Base-by-base conservation (phyloP, 2,113 vertebrate species). In the Melanerpes formicivorus region DNA sequence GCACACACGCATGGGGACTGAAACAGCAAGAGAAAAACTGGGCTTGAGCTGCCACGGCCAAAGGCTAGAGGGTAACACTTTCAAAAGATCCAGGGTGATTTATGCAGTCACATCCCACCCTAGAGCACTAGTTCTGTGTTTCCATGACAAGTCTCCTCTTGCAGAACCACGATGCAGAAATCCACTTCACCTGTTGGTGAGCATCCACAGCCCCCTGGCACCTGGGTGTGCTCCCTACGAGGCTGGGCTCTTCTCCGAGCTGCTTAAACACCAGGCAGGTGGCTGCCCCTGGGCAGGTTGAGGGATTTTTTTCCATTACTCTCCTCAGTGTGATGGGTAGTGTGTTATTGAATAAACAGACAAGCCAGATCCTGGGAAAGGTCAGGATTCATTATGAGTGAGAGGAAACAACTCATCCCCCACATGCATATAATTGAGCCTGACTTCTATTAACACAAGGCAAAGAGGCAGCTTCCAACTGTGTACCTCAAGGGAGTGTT, bases 301-400 rank as follows among this genome's bases (percentile, higher is more conserved):
- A 66, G 70, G 62, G 73, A 69, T 72, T 44, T 91, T 90, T 90
- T 93, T 95, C 89, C 73, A 18, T 90, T 93, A 84, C 48, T 82
- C 69, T 67, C 65, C 64, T 82, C n/a, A 83, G 65, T 8, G 58
- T 40, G 81, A 63, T 29, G 84, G 21, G 78, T 77, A 87, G 56
- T 2, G 3, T 65, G 75, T 72, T 88, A 94, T 86, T 94, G 75
- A 96, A 91, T 74, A 92, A 96, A 92, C 72, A 94, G 93, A 78
- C 65, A 88, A 90, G 79, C 13, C 87, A 96, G 87, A 91, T 56
- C 91, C 87, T 96, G 94, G 79, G 94, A 96, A 96, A 96, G 84
- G 79, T 93, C 93, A 94, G 76, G 69, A 92, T 86, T 93, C 87
- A 87, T 94, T 93, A 88, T 40, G 76, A 91, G 75, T 74, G 87